Percentiles rank a stretch among this genome's conserved stretches.
Evolutionary conservation across 2,888 invertebrate genomes (phyloP).

Genomic region (Eupithecia inturbata): DNA sequence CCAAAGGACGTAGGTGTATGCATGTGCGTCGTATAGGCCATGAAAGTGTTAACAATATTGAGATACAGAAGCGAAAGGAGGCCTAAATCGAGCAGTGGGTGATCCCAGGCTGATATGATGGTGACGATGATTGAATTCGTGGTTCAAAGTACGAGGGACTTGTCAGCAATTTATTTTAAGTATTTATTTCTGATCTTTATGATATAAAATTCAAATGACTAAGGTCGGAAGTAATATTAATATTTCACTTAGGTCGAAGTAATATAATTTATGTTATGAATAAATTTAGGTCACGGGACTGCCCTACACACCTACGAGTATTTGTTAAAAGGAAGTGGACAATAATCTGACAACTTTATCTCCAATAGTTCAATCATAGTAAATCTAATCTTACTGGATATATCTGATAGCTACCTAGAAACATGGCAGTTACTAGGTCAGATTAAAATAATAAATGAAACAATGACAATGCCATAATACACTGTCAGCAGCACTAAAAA

Average conservation of each 20-base stretch:
- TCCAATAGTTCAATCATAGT: constrained; percentile 29
- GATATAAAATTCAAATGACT: background rate
- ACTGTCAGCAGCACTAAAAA: too few species aligned
- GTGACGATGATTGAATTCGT: background rate
- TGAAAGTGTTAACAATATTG: too few species aligned
- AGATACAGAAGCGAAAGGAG: background rate
- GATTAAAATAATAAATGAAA: constrained; percentile 30
- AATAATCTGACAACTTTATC: constrained; percentile 21
- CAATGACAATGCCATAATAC: too few species aligned
- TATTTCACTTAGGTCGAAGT: background rate
- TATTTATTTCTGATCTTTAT: background rate
- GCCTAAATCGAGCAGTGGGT: too few species aligned
- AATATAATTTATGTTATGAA: background rate
- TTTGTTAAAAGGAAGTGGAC: constrained; percentile 10
- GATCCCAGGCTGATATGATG: background rate
- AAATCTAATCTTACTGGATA: constrained; percentile 27
- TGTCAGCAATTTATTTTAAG: background rate
- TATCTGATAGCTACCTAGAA: constrained; percentile 15
- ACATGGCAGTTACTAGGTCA: constrained; percentile 45
- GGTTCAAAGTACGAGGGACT: background rate
- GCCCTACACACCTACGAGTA: constrained; percentile 8
- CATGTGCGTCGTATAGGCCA: too few species aligned
- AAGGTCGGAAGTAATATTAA: background rate
- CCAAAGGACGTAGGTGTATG: too few species aligned
- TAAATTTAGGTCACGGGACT: constrained; percentile 4